Base-by-base conservation (phyloP, 1,140 invertebrate species). In the Chironomus tepperi region DNA sequence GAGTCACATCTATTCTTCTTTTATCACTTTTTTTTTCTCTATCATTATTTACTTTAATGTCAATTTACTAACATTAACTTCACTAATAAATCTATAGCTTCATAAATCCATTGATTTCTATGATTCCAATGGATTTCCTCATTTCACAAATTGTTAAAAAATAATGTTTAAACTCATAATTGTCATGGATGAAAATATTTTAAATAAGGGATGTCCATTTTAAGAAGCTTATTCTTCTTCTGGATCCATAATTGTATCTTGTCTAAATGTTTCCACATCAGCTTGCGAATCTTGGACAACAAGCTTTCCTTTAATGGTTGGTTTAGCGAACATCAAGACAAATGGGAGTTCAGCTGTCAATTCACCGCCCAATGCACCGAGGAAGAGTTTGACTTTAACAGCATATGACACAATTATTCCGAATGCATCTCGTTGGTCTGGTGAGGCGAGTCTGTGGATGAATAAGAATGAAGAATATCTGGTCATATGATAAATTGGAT, bases 341-440 rank as follows among this genome's bases (percentile, higher is more conserved):
- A 99, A 98, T 8, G 98, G 98, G 77, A 99, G 83, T 83, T 99
- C 97, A 3, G 97, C 96, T 15, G 90, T 87, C 9, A 99, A 83
- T 84, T 99, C 97, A 12, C 97, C 97, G 42, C 93, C 94, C 43
- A 98, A 85, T 73, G 95, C 95, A 21, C 97, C 96, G 75, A 98
- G 84, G 80, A 95, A 97, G 7, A 99, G 86, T 84, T 98, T 97
- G 8, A 99, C 96, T 85, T 98, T 98, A 9, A 94, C 91, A 21
- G 90, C 89, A 84, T 96, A 96, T 1, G 93, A 94, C 6, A 96
- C 92, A 75, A 96, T 89, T 76, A 96, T 95, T 24, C 93, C 94
- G 82, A 96, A 95, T 10, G 92, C 89, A 81, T 96, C 93, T 43
- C 91, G 87, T 74, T 92, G 87, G 79, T 95, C 93, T 7, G 91